Evolutionary conservation across 2,113 vertebrate genomes (phyloP).

Genomic region (Cebus imitator): DNA sequence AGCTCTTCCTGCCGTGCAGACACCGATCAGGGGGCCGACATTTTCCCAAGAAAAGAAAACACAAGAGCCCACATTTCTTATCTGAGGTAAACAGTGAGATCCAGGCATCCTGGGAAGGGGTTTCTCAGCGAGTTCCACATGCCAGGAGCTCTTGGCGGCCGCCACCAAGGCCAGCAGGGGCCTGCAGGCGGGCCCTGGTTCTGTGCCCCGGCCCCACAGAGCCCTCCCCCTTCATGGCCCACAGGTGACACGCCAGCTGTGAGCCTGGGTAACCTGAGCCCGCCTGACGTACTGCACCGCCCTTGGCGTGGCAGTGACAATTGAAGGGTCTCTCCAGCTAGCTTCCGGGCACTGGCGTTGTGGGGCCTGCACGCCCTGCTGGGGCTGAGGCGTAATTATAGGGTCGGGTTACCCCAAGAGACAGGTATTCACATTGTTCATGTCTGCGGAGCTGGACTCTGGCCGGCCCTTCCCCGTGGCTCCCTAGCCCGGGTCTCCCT

Average conservation of each 20-base stretch:
- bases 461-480: neutral
- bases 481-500: neutral
- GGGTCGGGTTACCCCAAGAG: slow-evolving; percentile 60
- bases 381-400: slow-evolving; percentile 60
- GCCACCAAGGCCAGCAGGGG: neutral
- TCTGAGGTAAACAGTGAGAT: slow-evolving; percentile 62
- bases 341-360: neutral
- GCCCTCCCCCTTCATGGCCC: neutral
- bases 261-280: slow-evolving; percentile 43
- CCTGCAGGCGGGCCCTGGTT: rapidly evolving
- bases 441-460: neutral
- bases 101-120: neutral
- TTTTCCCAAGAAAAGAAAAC: slow-evolving; percentile 74
- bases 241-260: slow-evolving; percentile 65
- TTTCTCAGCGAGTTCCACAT: neutral
- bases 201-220: neutral
- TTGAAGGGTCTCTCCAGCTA: slow-evolving; percentile 53
- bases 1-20: slow-evolving; percentile 52
- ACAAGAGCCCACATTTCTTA: slow-evolving; percentile 42
- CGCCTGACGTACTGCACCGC: neutral
- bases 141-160: neutral
- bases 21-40: neutral
- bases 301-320: neutral
- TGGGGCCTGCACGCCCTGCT: neutral
- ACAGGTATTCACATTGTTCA: slow-evolving; percentile 48